Conservation (phyloP, 2,888 invertebrate genomes). For the Bombyx huttoni region DNA sequence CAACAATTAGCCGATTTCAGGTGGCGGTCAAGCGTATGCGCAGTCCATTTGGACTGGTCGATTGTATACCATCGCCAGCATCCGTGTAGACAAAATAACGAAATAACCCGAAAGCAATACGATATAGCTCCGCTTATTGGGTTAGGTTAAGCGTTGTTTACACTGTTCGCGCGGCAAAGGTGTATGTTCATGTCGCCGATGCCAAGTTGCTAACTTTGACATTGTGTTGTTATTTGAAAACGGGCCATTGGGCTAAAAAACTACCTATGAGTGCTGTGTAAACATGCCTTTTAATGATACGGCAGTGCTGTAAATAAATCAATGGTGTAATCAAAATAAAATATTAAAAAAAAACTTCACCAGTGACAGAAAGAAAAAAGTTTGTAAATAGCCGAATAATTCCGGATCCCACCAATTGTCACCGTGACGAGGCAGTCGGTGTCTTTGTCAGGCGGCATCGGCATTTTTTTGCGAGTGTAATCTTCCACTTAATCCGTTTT, state of each 20-base stretch:
- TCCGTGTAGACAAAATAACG: conserved; percentile 71
- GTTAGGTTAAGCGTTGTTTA: conserved; percentile 69
- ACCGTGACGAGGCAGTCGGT: conserved; percentile 58
- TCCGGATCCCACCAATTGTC: conserved; percentile 58
- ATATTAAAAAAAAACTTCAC: conserved; percentile 8
- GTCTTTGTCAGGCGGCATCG: conserved; percentile 45
- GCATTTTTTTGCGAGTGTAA: conserved; percentile 53
- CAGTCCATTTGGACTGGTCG: conserved; percentile 33
- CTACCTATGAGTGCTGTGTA: not conserved
- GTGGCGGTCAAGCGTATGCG: conserved; percentile 16
- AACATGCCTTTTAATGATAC: not conserved
- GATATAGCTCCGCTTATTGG: conserved; percentile 64
- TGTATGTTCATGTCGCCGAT: conserved; percentile 58
- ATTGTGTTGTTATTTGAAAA: conserved; percentile 36
- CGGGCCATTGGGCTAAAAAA: conserved; percentile 11
- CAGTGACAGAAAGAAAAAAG: conserved; percentile 36
- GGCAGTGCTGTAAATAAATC: not conserved
- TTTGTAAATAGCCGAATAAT: conserved; percentile 50
- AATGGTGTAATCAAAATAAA: not conserved
- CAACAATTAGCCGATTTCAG: conserved; percentile 17
- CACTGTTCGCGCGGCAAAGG: conserved; percentile 44
- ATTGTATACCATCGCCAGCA: conserved; percentile 55
- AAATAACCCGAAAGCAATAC: conserved; percentile 68
- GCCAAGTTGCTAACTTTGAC: conserved; percentile 53
- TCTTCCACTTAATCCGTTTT: conserved; percentile 67